phyloP scores from a whole-genome alignment of 2,797 vertebrate genomes.

The Margarornis squamiger region DNA sequence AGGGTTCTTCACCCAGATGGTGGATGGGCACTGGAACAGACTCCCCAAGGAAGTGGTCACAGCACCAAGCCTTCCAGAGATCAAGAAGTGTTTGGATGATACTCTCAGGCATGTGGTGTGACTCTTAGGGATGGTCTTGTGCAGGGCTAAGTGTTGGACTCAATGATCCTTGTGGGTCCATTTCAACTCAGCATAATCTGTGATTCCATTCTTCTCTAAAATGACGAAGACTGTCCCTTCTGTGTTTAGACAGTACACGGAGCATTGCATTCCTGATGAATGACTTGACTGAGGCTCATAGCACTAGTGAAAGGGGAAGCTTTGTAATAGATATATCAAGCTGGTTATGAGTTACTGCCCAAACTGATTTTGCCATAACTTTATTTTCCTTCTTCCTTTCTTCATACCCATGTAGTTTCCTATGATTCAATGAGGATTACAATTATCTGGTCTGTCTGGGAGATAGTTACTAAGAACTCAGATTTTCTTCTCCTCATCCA shows the following conservation, averaged over 20 bases:
- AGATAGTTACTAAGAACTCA: background rate
- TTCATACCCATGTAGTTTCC: background rate
- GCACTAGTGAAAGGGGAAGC: background rate
- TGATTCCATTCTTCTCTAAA: background rate
- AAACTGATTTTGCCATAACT: background rate
- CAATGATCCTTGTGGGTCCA: too few relatives aligned
- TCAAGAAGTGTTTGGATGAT: too few relatives aligned
- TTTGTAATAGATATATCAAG: background rate
- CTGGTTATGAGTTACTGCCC: background rate
- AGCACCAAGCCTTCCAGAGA: too few relatives aligned
- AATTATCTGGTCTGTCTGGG: background rate
- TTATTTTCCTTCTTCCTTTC: background rate
- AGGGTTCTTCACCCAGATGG: background rate
- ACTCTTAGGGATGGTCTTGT: too few relatives aligned
- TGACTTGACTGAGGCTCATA: background rate
- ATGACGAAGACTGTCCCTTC: background rate
- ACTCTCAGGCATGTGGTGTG: too few relatives aligned
- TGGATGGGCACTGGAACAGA: background rate
- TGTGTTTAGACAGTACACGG: background rate
- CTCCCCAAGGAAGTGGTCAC: too few relatives aligned
- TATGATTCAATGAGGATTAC: background rate
- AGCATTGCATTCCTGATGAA: background rate
- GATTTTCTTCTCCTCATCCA: background rate
- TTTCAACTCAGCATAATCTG: background rate
- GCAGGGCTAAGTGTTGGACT: too few relatives aligned